These are phyloP conservation scores for Danio tinwini DNA, from an alignment of 2,797 vertebrate genomes.

Conservation along the genomic window DNA sequence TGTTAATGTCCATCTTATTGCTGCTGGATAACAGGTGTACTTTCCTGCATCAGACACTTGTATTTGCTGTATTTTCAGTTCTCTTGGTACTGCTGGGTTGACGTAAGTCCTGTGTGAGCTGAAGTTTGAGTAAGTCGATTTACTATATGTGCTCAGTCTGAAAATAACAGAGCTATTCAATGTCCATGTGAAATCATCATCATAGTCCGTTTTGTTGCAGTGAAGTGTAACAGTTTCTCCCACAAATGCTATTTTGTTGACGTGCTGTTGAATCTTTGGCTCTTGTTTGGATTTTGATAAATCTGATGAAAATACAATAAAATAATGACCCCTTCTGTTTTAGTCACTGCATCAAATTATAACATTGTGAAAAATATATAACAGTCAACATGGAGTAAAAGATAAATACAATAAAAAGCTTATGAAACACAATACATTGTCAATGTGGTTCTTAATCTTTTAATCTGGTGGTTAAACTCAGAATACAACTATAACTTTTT, in stretches of 20 bases:
- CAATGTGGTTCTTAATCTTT: too few relatives aligned
- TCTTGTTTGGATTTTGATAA: background rate
- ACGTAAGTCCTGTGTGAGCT: slow-evolving; percentile 17
- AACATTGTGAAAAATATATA: too few relatives aligned
- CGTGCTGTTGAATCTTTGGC: rapidly evolving
- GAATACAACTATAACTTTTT: too few relatives aligned
- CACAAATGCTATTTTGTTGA: background rate
- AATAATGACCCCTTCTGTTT: background rate
- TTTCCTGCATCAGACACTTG: slow-evolving; percentile 35
- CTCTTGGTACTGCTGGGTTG: background rate
- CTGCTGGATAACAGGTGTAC: background rate
- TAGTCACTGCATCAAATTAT: background rate
- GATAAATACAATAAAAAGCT: too few relatives aligned
- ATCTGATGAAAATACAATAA: slow-evolving; percentile 11
- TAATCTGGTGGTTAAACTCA: too few relatives aligned
- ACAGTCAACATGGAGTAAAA: too few relatives aligned
- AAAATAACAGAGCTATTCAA: background rate
- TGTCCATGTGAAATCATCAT: background rate
- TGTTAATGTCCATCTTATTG: slow-evolving; percentile 4
- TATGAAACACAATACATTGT: too few relatives aligned
- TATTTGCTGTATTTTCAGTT: slow-evolving; percentile 16
- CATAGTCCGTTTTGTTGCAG: background rate
- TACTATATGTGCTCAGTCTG: background rate
- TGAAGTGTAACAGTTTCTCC: slow-evolving; percentile 5
- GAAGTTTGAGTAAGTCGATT: background rate